These are phyloP conservation scores for Leptinotarsa texana DNA, from an alignment of 1,140 invertebrate species.

Conservation along the genomic window DNA sequence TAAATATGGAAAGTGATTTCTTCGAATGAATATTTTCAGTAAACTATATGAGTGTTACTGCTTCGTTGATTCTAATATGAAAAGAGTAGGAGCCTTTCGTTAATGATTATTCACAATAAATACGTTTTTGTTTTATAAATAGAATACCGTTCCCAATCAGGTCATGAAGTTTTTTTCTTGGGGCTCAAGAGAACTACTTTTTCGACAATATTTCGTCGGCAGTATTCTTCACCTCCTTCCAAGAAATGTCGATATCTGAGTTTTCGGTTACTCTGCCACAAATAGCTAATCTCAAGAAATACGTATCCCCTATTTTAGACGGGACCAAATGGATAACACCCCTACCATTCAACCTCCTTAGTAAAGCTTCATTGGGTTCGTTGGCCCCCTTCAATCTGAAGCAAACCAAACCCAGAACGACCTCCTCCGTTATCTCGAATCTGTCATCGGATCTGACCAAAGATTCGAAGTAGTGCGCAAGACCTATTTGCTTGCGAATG, in stretches of 20 bases:
- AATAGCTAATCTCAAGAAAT: constrained; percentile 88
- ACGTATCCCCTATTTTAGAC: constrained; percentile 80
- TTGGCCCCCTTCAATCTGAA: constrained; percentile 90
- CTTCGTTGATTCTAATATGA: no score
- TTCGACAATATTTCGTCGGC: constrained; percentile 64
- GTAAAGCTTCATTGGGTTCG: constrained; percentile 78
- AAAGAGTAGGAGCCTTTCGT: no score
- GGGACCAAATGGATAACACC: constrained; percentile 94
- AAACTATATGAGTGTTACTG: no score
- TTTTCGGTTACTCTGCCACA: constrained; percentile 84
- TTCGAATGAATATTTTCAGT: no score
- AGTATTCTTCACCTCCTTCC: constrained; percentile 80
- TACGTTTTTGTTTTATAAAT: no score
- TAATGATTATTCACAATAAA: no score
- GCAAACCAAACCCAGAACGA: constrained; percentile 89
- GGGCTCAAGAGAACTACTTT: constrained; percentile 2
- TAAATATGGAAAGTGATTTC: no score
- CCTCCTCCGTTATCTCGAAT: constrained; percentile 88
- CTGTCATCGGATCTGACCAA: constrained; percentile 65
- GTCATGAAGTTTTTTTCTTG: no score
- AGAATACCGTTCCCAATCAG: no score
- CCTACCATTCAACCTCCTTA: constrained; percentile 87
- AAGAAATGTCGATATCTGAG: constrained; percentile 82
- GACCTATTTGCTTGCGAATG: constrained; percentile 77
- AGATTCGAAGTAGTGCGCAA: constrained; percentile 84